These are phyloP conservation scores for Drosophila arizonae DNA, from an alignment of 1,140 invertebrate genomes.

Conservation along the genomic window DNA sequence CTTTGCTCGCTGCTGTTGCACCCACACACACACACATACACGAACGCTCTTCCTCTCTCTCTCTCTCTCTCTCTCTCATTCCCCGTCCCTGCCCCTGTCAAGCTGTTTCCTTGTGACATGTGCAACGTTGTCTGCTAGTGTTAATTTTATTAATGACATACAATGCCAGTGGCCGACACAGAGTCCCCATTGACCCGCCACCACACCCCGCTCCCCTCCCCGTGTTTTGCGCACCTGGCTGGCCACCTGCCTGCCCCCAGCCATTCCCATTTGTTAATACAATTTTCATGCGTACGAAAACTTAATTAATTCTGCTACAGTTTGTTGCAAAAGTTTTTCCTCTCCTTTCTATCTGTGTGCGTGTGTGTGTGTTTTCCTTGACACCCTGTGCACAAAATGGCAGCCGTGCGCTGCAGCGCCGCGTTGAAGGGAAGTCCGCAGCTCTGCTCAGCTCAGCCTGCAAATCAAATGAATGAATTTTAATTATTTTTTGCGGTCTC, in stretches of 20 bases:
- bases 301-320: conserved; percentile 79
- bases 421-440: conserved; percentile 2
- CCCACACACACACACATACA: not conserved
- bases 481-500: conserved; percentile 71
- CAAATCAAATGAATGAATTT: conserved; percentile 80
- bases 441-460: conserved; percentile 2
- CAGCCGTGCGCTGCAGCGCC: conserved; percentile 28
- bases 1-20: conserved; percentile 18
- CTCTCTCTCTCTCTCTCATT: not conserved
- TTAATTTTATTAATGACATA: conserved; percentile 83
- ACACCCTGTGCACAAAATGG: conserved; percentile 44
- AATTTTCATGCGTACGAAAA: conserved; percentile 77
- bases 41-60: not conserved
- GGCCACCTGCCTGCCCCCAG: not conserved
- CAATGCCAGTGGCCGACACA: conserved; percentile 53
- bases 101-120: conserved; percentile 32
- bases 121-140: conserved; percentile 52
- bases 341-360: not conserved
- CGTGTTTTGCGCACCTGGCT: not conserved
- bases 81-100: not conserved
- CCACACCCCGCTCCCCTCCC: not conserved
- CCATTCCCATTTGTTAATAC: conserved; percentile 57
- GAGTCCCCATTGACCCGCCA: conserved; percentile 11
- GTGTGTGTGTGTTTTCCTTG: not conserved
- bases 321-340: conserved; percentile 69